Percentiles rank a stretch among this genome's conserved stretches.
These are phyloP conservation scores for Leptobrachium leishanense DNA, from an alignment of 2,113 vertebrate species.

Conservation along the genomic window DNA sequence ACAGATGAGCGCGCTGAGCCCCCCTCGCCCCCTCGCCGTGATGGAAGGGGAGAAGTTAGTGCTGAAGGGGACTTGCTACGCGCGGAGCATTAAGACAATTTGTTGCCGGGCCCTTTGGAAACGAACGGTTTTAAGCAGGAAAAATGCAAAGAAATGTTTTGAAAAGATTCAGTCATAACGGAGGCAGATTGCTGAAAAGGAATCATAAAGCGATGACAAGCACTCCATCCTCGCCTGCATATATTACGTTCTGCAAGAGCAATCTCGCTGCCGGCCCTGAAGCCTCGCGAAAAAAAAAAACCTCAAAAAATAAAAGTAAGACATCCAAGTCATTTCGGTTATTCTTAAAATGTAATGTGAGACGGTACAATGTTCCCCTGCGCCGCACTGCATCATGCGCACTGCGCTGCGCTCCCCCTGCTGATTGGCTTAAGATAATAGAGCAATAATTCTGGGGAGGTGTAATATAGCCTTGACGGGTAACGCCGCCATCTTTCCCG, in stretches of 20 bases:
- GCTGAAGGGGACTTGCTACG: background rate
- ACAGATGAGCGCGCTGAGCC: slow-evolving; percentile 10
- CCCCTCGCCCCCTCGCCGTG: background rate
- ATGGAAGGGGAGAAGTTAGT: background rate
- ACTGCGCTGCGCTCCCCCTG: background rate
- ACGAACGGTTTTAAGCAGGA: slow-evolving; percentile 4
- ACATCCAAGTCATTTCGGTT: background rate
- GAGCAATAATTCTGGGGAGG: background rate
- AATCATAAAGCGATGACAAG: slow-evolving; percentile 1
- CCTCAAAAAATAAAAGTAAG: background rate
- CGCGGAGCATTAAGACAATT: slow-evolving; percentile 33
- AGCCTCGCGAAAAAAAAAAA: background rate
- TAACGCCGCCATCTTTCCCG: background rate
- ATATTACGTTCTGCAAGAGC: background rate
- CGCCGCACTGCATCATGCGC: background rate
- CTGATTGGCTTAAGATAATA: background rate
- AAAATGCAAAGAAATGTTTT: slow-evolving; percentile 3
- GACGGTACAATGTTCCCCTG: background rate
- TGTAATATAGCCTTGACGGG: background rate
- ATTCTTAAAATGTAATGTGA: background rate
- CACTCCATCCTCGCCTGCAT: background rate
- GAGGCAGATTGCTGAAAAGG: background rate
- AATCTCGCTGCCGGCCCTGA: background rate
- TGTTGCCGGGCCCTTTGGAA: slow-evolving; percentile 18
- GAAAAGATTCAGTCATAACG: slow-evolving; percentile 8